Evolutionary conservation across 2,888 invertebrate species (phyloP).

Genomic region (Agriotes lineatus): DNA sequence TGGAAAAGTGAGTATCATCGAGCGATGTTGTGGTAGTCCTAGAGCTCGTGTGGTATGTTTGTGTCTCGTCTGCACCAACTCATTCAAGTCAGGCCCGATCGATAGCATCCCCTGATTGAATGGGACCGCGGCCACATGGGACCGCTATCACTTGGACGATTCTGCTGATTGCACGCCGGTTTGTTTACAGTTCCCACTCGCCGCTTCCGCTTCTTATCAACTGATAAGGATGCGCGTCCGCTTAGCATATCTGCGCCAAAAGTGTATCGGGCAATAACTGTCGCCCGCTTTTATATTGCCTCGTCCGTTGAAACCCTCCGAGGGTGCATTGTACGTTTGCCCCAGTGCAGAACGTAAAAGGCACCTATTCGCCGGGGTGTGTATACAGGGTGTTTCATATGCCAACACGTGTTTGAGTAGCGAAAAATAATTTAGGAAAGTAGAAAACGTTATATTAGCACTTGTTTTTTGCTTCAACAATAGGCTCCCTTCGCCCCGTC

Average conservation of each 20-base stretch:
- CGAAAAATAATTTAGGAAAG: no score
- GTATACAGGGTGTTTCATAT: no score
- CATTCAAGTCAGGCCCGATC: constrained; percentile 49
- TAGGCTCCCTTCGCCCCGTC: no score
- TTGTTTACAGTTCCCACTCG: constrained; percentile 56
- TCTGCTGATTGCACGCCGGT: constrained; percentile 56
- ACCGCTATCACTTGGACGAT: constrained; percentile 48
- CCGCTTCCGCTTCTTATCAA: constrained; percentile 44
- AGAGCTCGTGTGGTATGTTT: constrained; percentile 35
- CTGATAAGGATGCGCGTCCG: constrained; percentile 31
- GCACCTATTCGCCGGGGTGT: no score
- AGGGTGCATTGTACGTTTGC: constrained; percentile 36
- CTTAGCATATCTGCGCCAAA: constrained; percentile 36
- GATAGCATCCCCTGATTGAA: constrained; percentile 58
- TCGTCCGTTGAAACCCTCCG: constrained; percentile 42
- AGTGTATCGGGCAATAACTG: constrained; percentile 30
- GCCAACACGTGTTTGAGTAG: no score
- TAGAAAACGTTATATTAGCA: no score
- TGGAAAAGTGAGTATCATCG: constrained; percentile 33
- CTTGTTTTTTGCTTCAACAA: no score
- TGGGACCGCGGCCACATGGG: constrained; percentile 59
- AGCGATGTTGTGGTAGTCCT: constrained; percentile 40
- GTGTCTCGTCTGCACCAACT: constrained; percentile 35
- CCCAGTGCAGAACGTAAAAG: constrained; percentile 35
- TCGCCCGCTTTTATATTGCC: constrained; percentile 33